Base-by-base conservation (phyloP, 2,888 invertebrate genomes). In the Pseudococcus viburni region DNA sequence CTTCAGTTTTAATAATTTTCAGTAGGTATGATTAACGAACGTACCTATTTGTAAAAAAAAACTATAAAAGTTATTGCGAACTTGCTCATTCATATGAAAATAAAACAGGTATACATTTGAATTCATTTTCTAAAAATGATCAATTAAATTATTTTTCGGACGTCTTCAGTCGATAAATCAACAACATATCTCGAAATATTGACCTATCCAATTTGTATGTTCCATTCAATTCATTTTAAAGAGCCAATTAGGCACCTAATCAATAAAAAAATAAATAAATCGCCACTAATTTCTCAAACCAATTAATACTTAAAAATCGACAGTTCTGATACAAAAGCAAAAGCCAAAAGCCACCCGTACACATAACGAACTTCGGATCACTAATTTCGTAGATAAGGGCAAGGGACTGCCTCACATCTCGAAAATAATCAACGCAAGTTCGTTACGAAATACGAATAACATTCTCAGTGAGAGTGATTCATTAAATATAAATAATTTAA, bases 371-470 rank as follows among this genome's bases (percentile, higher is more conserved):
- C 73, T 33, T 39, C 17, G 17, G 33, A 39, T 6, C 73, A 12
- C 22, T 39, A 17, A 15, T 73, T 33, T 39, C 1, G 33, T 22
- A 8, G 64, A 64, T 64, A 64, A 64, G 4, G 5, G n/a, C n/a
- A n/a, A n/a, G n/a, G n/a, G 9, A 3, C 51, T 15, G 4, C 5
- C 55, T 55, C 55, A n/a, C n/a, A 55, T 55, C 51, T n/a, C n/a
- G 59, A 17, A 15, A 59, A 59, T 73, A 26, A 80, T 42, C n/a
- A n/a, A 26, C 26, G 17, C 0, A 80, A 7, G n/a, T 80, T 42
- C 80, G 26, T 80, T 42, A 42, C 42, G 8, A 42, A 42, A 42
- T 42, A 42, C 80, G n/a, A 80, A 80, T 80, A 42, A 42, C 80
- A 19, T 42, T 6, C 9, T 42, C 4, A n/a, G 80, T 80, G 80